Conservation (phyloP, 1,140 invertebrate species). For the Conus betulinus region DNA sequence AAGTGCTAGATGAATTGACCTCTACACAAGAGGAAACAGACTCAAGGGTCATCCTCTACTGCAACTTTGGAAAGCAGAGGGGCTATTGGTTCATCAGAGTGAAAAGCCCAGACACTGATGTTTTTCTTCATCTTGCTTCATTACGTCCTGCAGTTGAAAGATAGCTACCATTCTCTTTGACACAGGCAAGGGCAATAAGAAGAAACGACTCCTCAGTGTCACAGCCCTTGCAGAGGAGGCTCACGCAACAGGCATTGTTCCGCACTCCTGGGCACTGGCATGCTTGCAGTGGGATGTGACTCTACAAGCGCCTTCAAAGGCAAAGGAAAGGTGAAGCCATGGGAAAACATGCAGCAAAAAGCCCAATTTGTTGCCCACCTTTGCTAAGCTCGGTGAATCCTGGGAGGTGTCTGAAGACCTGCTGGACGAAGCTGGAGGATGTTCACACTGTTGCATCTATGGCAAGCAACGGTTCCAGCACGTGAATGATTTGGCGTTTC, state of each 20-base stretch:
- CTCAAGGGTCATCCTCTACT: constrained; percentile 40
- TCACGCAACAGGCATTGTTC: not conserved
- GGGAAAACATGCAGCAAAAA: not conserved
- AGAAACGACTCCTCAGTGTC: constrained; percentile 32
- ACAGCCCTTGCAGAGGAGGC: constrained; percentile 22
- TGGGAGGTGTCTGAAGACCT: constrained; percentile 13
- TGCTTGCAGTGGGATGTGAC: constrained; percentile 2
- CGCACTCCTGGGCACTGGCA: constrained; percentile 12
- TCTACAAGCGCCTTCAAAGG: constrained; percentile 26
- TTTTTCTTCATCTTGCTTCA: constrained; percentile 50
- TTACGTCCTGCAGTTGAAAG: constrained; percentile 32
- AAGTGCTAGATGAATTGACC: not conserved
- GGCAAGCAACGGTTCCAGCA: not conserved
- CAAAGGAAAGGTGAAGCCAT: constrained; percentile 25
- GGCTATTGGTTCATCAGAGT: constrained; percentile 22
- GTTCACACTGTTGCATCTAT: constrained; percentile 22
- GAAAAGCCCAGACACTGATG: constrained; percentile 43
- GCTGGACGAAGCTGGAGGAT: constrained; percentile 11
- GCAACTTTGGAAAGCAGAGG: constrained; percentile 22
- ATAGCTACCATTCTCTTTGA: constrained; percentile 41
- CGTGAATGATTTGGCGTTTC: not conserved
- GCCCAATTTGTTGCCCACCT: not conserved
- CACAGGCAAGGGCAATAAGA: constrained; percentile 45
- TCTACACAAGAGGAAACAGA: constrained; percentile 48
- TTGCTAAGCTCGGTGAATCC: not conserved